phyloP scores from a whole-genome alignment of 2,888 invertebrate genomes.

The Nomada fucata region DNA sequence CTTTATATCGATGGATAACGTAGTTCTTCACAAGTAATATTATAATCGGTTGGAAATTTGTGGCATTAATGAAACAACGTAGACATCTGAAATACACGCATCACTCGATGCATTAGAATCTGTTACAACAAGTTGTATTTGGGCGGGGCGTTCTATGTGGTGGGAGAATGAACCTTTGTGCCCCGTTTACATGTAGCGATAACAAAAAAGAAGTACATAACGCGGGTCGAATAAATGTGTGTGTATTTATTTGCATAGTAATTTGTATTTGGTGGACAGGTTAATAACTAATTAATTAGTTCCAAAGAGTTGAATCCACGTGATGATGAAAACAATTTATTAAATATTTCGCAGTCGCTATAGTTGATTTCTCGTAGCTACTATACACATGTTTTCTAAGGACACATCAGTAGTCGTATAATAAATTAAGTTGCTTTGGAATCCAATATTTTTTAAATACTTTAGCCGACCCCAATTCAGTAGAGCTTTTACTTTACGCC shows the following conservation, averaged over 20 bases:
- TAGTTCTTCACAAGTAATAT: not conserved
- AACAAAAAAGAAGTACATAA: not conserved
- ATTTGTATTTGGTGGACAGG: not conserved
- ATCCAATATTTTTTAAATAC: slow-evolving; percentile 87
- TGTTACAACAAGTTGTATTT: slow-evolving; percentile 68
- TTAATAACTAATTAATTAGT: too few relatives aligned
- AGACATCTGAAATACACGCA: slow-evolving; percentile 12
- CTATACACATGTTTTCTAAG: slow-evolving; percentile 91
- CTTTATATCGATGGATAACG: not conserved
- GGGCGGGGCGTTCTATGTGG: slow-evolving; percentile 73
- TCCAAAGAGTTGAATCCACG: not conserved
- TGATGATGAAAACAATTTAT: not conserved
- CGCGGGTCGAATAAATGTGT: not conserved
- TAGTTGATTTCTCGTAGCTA: slow-evolving; percentile 84
- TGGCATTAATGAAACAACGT: not conserved
- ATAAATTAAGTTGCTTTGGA: slow-evolving; percentile 87
- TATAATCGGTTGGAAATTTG: not conserved
- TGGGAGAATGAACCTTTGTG: slow-evolving; percentile 24
- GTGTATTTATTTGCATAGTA: not conserved
- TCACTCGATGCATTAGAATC: slow-evolving; percentile 62
- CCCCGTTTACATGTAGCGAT: slow-evolving; percentile 29
- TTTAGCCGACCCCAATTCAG: slow-evolving; percentile 91
- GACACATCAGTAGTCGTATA: slow-evolving; percentile 89
- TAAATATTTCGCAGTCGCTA: not conserved
- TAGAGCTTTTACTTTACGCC: slow-evolving; percentile 90